Conservation (phyloP, 53 echinoderm and acorn worm genomes). For the Apostichopus leukothele region DNA sequence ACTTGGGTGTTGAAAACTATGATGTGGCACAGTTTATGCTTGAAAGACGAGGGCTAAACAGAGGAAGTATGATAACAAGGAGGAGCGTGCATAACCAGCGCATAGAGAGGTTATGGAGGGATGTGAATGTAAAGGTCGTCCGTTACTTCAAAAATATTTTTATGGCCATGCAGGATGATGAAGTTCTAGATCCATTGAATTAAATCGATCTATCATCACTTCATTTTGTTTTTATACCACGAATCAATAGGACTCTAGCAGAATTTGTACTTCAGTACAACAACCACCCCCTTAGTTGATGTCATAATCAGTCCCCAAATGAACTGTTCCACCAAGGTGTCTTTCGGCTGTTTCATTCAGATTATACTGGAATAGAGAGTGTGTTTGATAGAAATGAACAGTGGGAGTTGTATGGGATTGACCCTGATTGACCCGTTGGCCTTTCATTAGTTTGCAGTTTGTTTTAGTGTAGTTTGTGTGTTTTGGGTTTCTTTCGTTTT, state of each 20-base stretch:
- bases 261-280: constrained; percentile 26
- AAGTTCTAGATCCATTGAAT: constrained; percentile 34
- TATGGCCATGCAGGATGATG: constrained; percentile 2
- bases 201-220: constrained; percentile 38
- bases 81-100: constrained; percentile 1
- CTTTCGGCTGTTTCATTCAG: not conserved
- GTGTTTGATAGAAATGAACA: constrained; percentile 21
- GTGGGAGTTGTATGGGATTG: constrained; percentile 23
- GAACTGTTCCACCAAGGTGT: constrained; percentile 29
- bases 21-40: not conserved
- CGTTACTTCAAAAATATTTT: constrained; percentile 19
- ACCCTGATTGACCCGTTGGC: too few species aligned
- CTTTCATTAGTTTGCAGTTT: too few species aligned
- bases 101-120: constrained; percentile 67
- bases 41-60: not conserved
- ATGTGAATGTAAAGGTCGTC: constrained; percentile 28
- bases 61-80: not conserved
- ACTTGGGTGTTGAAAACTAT: constrained; percentile 9
- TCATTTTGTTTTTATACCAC: constrained; percentile 54
- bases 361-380: constrained; percentile 5
- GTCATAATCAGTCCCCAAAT: constrained; percentile 25
- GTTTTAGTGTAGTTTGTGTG: too few species aligned
- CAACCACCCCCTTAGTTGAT: constrained; percentile 17
- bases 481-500: too few species aligned
- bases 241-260: constrained; percentile 47